A percentile compares a stretch with the other conserved stretches of the same genome.
These are phyloP conservation scores for Delia radicum DNA, from an alignment of 1,140 invertebrate species.

Conservation along the genomic window DNA sequence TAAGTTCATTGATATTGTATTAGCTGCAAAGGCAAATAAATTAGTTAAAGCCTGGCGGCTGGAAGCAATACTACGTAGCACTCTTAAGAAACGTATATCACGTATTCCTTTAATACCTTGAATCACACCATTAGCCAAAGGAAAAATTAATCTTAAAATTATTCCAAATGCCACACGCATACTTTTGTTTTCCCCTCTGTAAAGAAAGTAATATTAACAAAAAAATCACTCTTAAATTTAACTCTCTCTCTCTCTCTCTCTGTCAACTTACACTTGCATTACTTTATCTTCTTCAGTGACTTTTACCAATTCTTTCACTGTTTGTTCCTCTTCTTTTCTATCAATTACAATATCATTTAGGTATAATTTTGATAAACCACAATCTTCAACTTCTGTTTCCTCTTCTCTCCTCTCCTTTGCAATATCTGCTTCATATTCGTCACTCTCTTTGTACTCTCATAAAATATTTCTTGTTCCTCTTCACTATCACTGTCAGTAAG, in stretches of 20 bases:
- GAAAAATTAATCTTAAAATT: slow-evolving; percentile 46
- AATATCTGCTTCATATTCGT: neutral
- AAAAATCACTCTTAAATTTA: too few relatives aligned
- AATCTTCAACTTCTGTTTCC: neutral
- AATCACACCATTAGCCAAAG: slow-evolving; percentile 47
- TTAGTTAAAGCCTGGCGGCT: slow-evolving; percentile 56
- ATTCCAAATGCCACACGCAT: slow-evolving; percentile 52
- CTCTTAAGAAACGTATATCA: slow-evolving; percentile 43
- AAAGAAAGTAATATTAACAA: too few relatives aligned
- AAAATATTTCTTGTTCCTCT: neutral
- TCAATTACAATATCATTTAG: slow-evolving; percentile 41
- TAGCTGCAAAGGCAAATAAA: slow-evolving; percentile 57
- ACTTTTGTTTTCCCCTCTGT: slow-evolving; percentile 39
- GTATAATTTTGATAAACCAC: slow-evolving; percentile 3
- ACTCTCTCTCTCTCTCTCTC: too few relatives aligned
- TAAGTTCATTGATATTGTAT: slow-evolving; percentile 58
- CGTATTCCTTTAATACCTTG: slow-evolving; percentile 48
- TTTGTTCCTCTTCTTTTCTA: slow-evolving; percentile 46
- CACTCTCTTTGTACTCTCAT: neutral
- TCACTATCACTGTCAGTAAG: neutral
- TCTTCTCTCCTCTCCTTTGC: too few relatives aligned
- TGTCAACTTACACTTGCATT: slow-evolving; percentile 44
- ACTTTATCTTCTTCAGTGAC: slow-evolving; percentile 33
- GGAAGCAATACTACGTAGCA: slow-evolving; percentile 43
- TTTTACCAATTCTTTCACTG: slow-evolving; percentile 45